Conservation (phyloP, 1,140 invertebrate species). For the Megalopta genalis region DNA sequence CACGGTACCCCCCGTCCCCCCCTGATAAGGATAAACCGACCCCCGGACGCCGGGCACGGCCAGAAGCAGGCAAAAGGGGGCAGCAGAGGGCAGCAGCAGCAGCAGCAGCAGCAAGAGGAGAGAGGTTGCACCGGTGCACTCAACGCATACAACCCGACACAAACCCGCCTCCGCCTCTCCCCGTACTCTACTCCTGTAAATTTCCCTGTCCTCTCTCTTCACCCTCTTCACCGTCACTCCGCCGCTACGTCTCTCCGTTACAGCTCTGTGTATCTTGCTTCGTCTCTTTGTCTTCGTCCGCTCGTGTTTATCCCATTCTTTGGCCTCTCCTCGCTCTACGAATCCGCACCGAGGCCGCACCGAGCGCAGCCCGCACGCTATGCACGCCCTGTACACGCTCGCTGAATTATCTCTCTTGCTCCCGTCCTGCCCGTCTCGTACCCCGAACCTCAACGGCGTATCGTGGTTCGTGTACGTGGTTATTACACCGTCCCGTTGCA, state of each 20-base stretch:
- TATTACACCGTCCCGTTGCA: slow-evolving; percentile 62
- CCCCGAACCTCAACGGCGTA: slow-evolving; percentile 25
- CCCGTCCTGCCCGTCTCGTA: neutral
- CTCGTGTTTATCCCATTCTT: slow-evolving; percentile 34
- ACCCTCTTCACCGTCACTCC: neutral
- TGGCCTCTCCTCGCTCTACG: no score
- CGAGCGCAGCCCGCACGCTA: neutral
- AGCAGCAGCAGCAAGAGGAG: neutral
- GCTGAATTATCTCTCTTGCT: neutral
- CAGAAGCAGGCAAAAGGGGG: neutral
- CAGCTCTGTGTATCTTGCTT: neutral
- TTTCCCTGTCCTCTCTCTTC: neutral
- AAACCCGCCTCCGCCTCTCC: neutral
- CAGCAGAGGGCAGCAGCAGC: neutral
- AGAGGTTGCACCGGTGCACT: slow-evolving; percentile 48
- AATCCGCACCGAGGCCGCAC: neutral
- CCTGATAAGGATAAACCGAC: slow-evolving; percentile 66
- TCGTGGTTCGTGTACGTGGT: slow-evolving; percentile 50
- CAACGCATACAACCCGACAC: slow-evolving; percentile 45
- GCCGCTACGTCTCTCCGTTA: no score
- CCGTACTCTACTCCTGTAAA: slow-evolving; percentile 3
- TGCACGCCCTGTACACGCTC: neutral
- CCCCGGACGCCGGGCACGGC: neutral
- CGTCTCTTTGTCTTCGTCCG: slow-evolving; percentile 12
- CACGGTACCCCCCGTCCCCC: slow-evolving; percentile 40